Evolutionary conservation across 2,797 vertebrate genomes (phyloP).

Genomic region (Odontamblyopus rebecca): DNA sequence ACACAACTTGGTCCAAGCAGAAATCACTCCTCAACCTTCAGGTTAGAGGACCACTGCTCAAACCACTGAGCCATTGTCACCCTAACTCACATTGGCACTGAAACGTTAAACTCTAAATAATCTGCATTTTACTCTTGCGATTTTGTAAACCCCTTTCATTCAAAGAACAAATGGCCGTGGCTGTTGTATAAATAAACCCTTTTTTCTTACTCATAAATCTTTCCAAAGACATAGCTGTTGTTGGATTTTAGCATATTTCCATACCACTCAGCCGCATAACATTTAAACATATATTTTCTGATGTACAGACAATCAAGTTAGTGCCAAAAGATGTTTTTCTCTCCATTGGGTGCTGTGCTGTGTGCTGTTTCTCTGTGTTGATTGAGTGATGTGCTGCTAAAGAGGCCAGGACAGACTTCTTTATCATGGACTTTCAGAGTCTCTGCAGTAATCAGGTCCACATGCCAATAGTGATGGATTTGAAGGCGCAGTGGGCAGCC

Average conservation of each 20-base stretch:
- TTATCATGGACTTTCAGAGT: slow-evolving; percentile 73
- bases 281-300: slow-evolving; percentile 22
- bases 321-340: slow-evolving; percentile 39
- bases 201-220: slow-evolving; percentile 43
- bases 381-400: slow-evolving; percentile 78
- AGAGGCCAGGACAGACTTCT: slow-evolving; percentile 75
- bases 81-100: too few relatives aligned
- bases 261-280: not conserved
- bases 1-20: too few relatives aligned
- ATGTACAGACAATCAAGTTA: slow-evolving; percentile 31
- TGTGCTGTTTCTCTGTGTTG: slow-evolving; percentile 52
- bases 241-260: slow-evolving; percentile 12
- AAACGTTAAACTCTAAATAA: slow-evolving; percentile 20
- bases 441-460: slow-evolving; percentile 73
- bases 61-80: too few relatives aligned
- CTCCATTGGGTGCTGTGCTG: slow-evolving; percentile 25
- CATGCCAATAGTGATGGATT: slow-evolving; percentile 81
- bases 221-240: slow-evolving; percentile 14
- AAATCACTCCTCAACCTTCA: too few relatives aligned
- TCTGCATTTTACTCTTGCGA: slow-evolving; percentile 45
- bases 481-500: slow-evolving; percentile 43
- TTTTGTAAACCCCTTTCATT: slow-evolving; percentile 21
- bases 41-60: too few relatives aligned
- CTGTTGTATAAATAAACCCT: slow-evolving; percentile 28
- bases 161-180: slow-evolving; percentile 38